Conservation (phyloP, 2,888 invertebrate species). For the Ctena decussata region DNA sequence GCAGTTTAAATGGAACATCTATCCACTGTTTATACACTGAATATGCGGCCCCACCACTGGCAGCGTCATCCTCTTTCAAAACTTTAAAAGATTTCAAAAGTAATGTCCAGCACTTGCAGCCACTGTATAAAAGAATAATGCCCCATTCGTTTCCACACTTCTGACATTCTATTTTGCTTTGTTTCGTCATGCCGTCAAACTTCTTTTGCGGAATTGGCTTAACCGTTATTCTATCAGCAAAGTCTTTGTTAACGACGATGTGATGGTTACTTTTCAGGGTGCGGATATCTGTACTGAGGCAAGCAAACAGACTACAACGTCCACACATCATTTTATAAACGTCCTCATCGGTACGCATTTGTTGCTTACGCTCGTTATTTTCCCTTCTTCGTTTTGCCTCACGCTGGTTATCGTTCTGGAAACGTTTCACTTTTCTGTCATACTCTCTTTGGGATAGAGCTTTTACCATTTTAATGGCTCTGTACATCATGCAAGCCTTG, state of each 20-base stretch:
- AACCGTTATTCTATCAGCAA: background rate
- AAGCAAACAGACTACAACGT: background rate
- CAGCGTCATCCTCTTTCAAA: too few relatives aligned
- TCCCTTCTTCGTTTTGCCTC: background rate
- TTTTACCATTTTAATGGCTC: slow-evolving; percentile 5
- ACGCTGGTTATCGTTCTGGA: slow-evolving; percentile 2
- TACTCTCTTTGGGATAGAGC: background rate
- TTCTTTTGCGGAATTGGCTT: too few relatives aligned
- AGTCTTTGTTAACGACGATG: background rate
- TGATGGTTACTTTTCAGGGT: background rate
- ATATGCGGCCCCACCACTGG: too few relatives aligned
- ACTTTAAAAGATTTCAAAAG: slow-evolving; percentile 6
- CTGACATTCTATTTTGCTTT: slow-evolving; percentile 16
- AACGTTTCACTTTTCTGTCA: background rate
- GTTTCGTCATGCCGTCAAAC: slow-evolving; percentile 4
- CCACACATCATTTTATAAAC: slow-evolving; percentile 7
- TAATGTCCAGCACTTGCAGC: background rate
- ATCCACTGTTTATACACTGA: too few relatives aligned
- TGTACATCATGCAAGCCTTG: slow-evolving; percentile 25
- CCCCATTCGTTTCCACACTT: slow-evolving; percentile 21
- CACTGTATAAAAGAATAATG: background rate
- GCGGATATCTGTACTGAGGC: background rate
- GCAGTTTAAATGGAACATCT: too few relatives aligned
- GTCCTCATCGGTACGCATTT: background rate
- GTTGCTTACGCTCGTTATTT: background rate